Conservation (phyloP, 2,113 vertebrate species). For the Zosterops japonicus region DNA sequence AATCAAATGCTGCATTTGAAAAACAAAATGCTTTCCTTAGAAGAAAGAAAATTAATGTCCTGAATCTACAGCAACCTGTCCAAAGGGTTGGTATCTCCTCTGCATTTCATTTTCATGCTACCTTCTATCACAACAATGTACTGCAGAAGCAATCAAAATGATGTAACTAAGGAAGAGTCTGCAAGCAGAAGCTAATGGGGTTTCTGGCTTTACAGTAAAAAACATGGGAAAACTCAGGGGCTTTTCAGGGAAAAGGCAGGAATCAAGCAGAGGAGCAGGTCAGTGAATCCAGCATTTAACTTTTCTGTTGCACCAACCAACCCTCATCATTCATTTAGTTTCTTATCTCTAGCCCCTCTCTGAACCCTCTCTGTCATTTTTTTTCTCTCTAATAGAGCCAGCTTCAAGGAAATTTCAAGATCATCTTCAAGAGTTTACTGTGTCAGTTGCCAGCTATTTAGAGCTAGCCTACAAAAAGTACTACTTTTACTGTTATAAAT, state of each 20-base stretch:
- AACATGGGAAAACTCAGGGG: background rate
- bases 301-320: background rate
- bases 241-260: background rate
- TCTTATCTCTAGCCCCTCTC: background rate
- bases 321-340: background rate
- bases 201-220: background rate
- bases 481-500: background rate
- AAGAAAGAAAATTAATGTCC: background rate
- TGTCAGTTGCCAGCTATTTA: constrained; percentile 14
- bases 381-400: background rate
- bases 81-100: background rate
- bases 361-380: background rate
- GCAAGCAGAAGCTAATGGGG: background rate
- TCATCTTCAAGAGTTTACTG: background rate
- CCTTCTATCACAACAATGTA: background rate
- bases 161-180: background rate
- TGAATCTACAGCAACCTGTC: background rate
- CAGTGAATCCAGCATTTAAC: background rate
- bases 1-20: background rate
- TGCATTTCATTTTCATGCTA: background rate
- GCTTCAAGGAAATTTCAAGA: constrained; percentile 26
- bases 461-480: constrained; percentile 17
- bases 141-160: background rate
- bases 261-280: background rate
- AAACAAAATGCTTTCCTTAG: background rate